Base-by-base conservation (phyloP, 2,888 invertebrate species). In the Empis livida region DNA sequence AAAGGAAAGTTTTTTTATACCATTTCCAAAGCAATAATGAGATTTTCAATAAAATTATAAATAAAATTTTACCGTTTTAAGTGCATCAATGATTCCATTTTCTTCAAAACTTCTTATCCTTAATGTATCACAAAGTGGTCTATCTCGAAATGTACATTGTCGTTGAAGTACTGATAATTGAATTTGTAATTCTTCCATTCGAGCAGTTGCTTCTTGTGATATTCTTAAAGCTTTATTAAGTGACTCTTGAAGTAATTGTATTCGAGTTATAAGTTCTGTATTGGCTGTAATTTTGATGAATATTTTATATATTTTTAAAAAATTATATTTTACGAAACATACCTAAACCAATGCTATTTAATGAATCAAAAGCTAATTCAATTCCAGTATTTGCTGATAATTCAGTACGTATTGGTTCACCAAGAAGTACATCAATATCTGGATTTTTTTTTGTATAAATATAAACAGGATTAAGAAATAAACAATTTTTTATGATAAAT, bases 351-450 rank as follows among this genome's bases (percentile, higher is more conserved):
- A 87, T 78, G 61, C 82, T 81, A 43, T 76, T 72, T 55, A 88
- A 72, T 23, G 80, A 79, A 57, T 82, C 81, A 55, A 85, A 72
- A 45, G 84, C 84, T 45, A 81, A 72, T 62, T 86, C 84, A 47
- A 87, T 75, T 51, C 84, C 85, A 49, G 84, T 86, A 62, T 84
- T 84, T 17, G 74, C 71, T 16, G 82, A 76, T 55, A 87, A 74
- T 58, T 84, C 80, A 57, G 76, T 73, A 67, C 83, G 84, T 58
- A 86, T 81, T n/a, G 86, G 84, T 56, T 79, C 78, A 5, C 87
- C 88, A 43, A 88, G 71, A 53, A 87, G 72, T 45, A 77, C 73
- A 59, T 83, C 83, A 35, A 84, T 78, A 65, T 82, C 88, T 68
- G 5, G 5, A 5, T 20, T 20, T 20, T 20, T 20, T 20, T 20